phyloP scores from a whole-genome alignment of 1,140 invertebrate species.

The Tetragonula clypearis region DNA sequence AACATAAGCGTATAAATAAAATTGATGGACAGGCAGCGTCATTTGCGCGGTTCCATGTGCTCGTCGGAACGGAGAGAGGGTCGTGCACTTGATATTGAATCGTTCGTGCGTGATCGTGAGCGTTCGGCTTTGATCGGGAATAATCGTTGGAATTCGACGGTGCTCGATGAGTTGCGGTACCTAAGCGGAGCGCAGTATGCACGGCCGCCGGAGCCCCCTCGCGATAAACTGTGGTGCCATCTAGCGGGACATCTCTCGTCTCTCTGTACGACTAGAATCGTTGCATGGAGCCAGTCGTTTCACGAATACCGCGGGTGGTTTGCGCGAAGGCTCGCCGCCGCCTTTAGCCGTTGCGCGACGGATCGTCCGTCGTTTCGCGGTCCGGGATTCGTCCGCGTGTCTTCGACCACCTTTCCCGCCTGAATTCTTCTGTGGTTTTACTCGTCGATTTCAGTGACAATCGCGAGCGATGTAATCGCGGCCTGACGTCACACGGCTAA shows the following conservation, averaged over 20 bases:
- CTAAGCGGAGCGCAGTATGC: slow-evolving; percentile 36
- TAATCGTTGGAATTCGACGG: slow-evolving; percentile 45
- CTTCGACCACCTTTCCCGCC: slow-evolving; percentile 53
- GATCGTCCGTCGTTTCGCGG: slow-evolving; percentile 54
- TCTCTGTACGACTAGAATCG: slow-evolving; percentile 71
- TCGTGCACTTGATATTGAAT: slow-evolving; percentile 78
- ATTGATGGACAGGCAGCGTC: slow-evolving; percentile 1
- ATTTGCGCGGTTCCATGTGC: slow-evolving; percentile 38
- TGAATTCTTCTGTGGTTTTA: slow-evolving; percentile 42
- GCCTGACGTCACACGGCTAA: slow-evolving; percentile 80
- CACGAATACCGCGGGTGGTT: slow-evolving; percentile 76
- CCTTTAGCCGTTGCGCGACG: slow-evolving; percentile 54
- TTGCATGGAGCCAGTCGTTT: slow-evolving; percentile 79
- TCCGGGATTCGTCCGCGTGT: slow-evolving; percentile 57
- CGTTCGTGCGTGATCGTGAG: slow-evolving; percentile 35
- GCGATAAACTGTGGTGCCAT: slow-evolving; percentile 62
- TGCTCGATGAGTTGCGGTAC: slow-evolving; percentile 50
- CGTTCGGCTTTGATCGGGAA: slow-evolving; percentile 36
- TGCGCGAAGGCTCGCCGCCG: slow-evolving; percentile 59
- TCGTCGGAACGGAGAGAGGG: slow-evolving; percentile 49
- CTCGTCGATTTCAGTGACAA: slow-evolving; percentile 73
- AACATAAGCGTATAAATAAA: slow-evolving; percentile 22
- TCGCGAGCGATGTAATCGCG: slow-evolving; percentile 79
- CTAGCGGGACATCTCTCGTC: slow-evolving; percentile 62
- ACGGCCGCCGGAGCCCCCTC: slow-evolving; percentile 70